A percentile compares a stretch with the other conserved stretches of the same genome.
These are phyloP conservation scores for Drosophila fuyamai DNA, from an alignment of 1,140 invertebrate species.

Conservation along the genomic window DNA sequence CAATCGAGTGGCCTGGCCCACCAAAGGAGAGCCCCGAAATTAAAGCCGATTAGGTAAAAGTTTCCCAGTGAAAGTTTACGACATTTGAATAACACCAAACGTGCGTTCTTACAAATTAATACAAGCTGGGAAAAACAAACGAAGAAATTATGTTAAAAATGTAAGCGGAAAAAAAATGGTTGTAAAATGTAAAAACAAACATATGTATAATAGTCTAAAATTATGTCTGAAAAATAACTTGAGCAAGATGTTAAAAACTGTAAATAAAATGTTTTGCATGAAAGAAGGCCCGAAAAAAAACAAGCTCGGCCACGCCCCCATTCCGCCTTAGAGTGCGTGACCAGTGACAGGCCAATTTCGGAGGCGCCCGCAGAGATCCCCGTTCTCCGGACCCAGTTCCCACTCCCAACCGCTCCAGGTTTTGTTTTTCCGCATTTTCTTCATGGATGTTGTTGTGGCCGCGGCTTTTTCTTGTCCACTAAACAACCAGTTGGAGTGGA, in stretches of 20 bases:
- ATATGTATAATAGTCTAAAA: constrained; percentile 37
- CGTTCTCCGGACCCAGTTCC: constrained; percentile 9
- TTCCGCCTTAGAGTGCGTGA: constrained; percentile 30
- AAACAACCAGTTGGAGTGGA: constrained; percentile 79
- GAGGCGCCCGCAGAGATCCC: constrained; percentile 64
- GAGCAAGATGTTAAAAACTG: constrained; percentile 63
- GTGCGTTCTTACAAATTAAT: constrained; percentile 74
- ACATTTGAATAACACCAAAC: constrained; percentile 61
- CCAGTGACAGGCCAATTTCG: constrained; percentile 78
- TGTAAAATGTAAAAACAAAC: constrained; percentile 58
- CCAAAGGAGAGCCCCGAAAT: constrained; percentile 49
- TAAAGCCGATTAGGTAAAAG: constrained; percentile 63
- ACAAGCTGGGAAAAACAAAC: constrained; percentile 53
- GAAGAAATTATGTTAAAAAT: constrained; percentile 45
- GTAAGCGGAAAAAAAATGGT: constrained; percentile 36
- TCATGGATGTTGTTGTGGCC: constrained; percentile 31
- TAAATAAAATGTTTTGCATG: constrained; percentile 70
- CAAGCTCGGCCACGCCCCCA: constrained; percentile 22
- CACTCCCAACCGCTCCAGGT: constrained; percentile 39
- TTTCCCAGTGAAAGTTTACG: constrained; percentile 67
- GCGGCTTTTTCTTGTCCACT: constrained; percentile 55
- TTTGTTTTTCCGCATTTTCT: constrained; percentile 78
- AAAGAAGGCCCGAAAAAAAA: constrained; percentile 31
- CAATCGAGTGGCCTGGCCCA: constrained; percentile 48
- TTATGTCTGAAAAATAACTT: constrained; percentile 39